Base-by-base conservation (phyloP, 2,113 vertebrate species). In the Galemys pyrenaicus region DNA sequence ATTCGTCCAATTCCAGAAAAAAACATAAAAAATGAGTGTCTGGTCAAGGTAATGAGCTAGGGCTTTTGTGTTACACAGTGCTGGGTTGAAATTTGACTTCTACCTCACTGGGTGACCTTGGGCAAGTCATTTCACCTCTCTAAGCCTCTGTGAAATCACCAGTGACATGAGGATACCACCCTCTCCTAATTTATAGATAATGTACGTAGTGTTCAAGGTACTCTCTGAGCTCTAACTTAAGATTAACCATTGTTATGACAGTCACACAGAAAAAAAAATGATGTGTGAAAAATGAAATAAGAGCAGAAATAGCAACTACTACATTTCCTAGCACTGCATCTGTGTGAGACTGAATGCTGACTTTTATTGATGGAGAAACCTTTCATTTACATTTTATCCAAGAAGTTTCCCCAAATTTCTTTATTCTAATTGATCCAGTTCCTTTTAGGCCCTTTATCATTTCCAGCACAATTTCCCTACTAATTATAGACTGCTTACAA, bases 191-290 rank as follows among this genome's bases (percentile, higher is more conserved):
- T 70, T 16, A 81, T 32, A 65, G 64, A 35, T 15, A 37, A 75
- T 75, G 7, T 19, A 67, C 0, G 6, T 26, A 20, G 16, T 32
- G 44, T 30, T 4, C 15, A 5, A 16, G 5, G 1, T 46, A 17
- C 20, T 15, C 41, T 77, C 30, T 86, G n/a, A 85, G 16, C 35
- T 81, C 24, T 73, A 71, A 77, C 39, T 51, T 37, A 80, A 92
- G 19, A 46, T 46, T 70, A 85, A 16, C 16, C 9, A 62, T n/a
- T 70, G 35, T 79, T 62, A 56, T 64, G 15, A 41, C 3, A 83
- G 41, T 46, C 28, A 30, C 39, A 39, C 67, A 54, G 3, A 28
- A 26, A 78, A n/a, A 49, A 64, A 35, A 87, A 32, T 67, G 89
- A 54, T 19, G 9, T 28, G 37, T 64, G 19, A 10, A 1, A 1